Evolutionary conservation across 2,113 vertebrate genomes (phyloP), one percentile per base, ranked within the genome.

Genomic region (Neodontobutis hainanensis): DNA sequence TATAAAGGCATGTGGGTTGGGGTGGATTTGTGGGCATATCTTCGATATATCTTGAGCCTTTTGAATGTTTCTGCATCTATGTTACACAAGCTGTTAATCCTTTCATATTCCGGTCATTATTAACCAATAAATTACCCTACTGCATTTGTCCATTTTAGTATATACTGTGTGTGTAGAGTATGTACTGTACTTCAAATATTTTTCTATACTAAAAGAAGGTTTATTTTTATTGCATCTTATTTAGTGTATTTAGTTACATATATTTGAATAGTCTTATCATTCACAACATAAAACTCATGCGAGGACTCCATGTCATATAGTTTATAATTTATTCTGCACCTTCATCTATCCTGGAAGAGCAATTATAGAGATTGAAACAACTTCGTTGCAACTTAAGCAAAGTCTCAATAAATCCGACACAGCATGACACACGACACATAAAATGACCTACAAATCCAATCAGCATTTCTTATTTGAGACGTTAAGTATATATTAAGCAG

Each of bases 1-100:
- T 65, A 81, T 61, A 82, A 60, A 79, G 68, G 52, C 61, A 73
- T 73, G 79, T 83, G 70, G 75, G 80, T 2, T 40, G 74, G 63
- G 47, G 68, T 45, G 34, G 19, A 27, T 27, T 27, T 27, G 19
- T 27, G 19, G 19, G 19, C 19, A 27, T 27, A 27, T 27, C 19
- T 27, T 27, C 19, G 3, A 27, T 27, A 27, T 27, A 27, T 27
- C 19, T 27, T n/a, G n/a, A 27, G 19, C 19, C 19, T 27, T 27
- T 27, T 27, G 19, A 27, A 27, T 27, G 19, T 27, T 27, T 27
- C 19, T 27, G 19, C 19, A 27, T 27, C 19, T 27, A 27, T 27
- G 19, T 27, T 27, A 27, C 19, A 27, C 19, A 27, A 27, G 1
- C 1, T 27, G 1, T 27, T 27, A 27, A 27, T 27, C 19, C 19